These are phyloP conservation scores for Sitta europaea DNA, from an alignment of 2,113 vertebrate genomes.

Conservation along the genomic window DNA sequence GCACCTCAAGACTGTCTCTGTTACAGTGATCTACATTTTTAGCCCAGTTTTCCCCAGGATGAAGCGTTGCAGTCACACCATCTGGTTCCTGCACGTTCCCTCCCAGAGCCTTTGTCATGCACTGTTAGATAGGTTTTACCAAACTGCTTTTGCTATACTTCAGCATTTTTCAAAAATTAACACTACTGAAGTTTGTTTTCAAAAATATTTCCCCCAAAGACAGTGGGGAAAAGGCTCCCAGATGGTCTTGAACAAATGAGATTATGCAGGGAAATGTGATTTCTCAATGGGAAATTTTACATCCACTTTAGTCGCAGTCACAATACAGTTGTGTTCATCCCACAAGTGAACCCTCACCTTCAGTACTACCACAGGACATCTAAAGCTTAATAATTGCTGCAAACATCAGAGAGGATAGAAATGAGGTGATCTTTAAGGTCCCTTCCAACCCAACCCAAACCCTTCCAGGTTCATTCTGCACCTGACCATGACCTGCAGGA, in stretches of 20 bases:
- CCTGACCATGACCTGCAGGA: fast-evolving
- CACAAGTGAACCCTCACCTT: neutral
- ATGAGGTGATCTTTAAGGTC: neutral
- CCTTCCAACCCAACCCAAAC: fast-evolving
- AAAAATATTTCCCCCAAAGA: neutral
- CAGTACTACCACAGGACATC: neutral
- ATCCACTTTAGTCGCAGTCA: neutral
- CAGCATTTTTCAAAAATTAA: neutral
- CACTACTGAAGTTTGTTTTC: neutral
- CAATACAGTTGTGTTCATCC: neutral
- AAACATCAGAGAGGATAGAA: neutral
- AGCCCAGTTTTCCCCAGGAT: neutral
- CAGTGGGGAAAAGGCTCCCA: neutral
- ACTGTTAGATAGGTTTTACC: neutral
- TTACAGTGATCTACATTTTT: conserved; percentile 13
- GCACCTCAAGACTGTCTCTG: neutral
- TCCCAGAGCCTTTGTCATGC: neutral
- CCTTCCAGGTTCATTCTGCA: neutral
- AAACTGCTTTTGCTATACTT: neutral
- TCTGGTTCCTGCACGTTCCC: neutral
- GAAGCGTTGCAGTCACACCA: neutral
- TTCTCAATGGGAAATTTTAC: neutral
- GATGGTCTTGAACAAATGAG: neutral
- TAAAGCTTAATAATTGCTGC: neutral
- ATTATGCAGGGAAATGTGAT: neutral